Conservation (phyloP, 2,797 vertebrate species). For the Brachyrhaphis roseni region DNA sequence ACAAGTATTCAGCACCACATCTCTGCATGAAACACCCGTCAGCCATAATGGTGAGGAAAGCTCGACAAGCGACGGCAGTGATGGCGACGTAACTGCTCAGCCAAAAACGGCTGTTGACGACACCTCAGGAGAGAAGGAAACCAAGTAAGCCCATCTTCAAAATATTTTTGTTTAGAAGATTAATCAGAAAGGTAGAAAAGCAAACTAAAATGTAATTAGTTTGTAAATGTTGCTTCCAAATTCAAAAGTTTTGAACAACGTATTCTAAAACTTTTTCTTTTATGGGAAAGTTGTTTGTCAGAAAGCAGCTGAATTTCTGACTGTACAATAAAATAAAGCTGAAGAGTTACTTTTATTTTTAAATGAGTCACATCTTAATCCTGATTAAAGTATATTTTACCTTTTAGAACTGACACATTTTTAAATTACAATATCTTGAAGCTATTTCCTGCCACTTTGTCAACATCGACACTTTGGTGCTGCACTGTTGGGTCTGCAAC, state of each 20-base stretch:
- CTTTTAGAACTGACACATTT: not conserved
- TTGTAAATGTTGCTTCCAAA: not conserved
- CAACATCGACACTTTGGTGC: not conserved
- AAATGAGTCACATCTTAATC: not conserved
- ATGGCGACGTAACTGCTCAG: constrained; percentile 77
- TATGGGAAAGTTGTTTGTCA: not conserved
- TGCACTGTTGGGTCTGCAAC: not conserved
- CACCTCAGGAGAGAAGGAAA: constrained; percentile 76
- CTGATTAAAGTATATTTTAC: not conserved
- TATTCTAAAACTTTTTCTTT: not conserved
- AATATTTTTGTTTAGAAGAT: not conserved
- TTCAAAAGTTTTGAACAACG: not conserved
- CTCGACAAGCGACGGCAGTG: constrained; percentile 68
- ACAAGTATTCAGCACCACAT: constrained; percentile 87
- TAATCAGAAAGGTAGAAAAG: not conserved
- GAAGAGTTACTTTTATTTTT: not conserved
- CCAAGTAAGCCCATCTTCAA: constrained; percentile 70
- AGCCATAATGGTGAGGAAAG: constrained; percentile 61
- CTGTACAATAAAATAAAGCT: not conserved
- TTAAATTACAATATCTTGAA: not conserved
- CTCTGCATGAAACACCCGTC: constrained; percentile 78
- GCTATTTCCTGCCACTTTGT: not conserved
- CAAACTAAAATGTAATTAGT: not conserved
- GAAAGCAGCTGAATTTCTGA: not conserved
- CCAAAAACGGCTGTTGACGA: constrained; percentile 67